phyloP scores from a whole-genome alignment of 2,888 invertebrate species.

The Arenicola marina region DNA sequence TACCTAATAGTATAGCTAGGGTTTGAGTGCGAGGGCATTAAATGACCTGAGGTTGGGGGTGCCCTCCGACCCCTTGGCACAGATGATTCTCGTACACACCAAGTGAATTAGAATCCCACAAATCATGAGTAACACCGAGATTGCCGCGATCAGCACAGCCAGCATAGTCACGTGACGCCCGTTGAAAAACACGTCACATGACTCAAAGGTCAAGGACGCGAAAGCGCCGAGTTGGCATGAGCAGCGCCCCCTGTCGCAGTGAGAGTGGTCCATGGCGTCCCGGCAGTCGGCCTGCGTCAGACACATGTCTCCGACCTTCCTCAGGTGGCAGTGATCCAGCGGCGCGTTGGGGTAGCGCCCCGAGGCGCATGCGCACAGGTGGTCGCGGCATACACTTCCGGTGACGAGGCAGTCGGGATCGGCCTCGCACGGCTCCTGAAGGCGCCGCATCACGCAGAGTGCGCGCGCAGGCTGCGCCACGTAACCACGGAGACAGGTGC shows the following conservation, averaged over 20 bases:
- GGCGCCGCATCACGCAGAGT: background rate
- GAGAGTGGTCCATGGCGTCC: background rate
- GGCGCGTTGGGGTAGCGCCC: background rate
- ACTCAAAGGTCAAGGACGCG: no score
- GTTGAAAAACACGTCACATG: no score
- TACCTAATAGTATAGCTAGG: no score
- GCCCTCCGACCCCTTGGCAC: no score
- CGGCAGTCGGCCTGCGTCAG: background rate
- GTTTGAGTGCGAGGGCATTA: no score
- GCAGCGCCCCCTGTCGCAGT: background rate
- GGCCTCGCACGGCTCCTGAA: background rate
- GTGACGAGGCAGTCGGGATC: constrained; percentile 1
- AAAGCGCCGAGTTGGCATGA: background rate
- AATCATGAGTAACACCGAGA: no score
- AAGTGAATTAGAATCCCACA: no score
- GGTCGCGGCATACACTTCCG: background rate
- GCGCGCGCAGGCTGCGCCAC: background rate
- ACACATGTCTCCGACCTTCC: background rate
- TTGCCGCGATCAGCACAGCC: no score
- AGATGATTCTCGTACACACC: no score
- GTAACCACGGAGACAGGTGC: constrained; percentile 29
- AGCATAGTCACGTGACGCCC: no score
- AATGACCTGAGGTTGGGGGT: no score
- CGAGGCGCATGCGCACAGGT: background rate
- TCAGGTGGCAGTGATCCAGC: background rate